These are phyloP conservation scores for Bellardia pandia DNA, from an alignment of 2,888 invertebrate species.

Conservation along the genomic window DNA sequence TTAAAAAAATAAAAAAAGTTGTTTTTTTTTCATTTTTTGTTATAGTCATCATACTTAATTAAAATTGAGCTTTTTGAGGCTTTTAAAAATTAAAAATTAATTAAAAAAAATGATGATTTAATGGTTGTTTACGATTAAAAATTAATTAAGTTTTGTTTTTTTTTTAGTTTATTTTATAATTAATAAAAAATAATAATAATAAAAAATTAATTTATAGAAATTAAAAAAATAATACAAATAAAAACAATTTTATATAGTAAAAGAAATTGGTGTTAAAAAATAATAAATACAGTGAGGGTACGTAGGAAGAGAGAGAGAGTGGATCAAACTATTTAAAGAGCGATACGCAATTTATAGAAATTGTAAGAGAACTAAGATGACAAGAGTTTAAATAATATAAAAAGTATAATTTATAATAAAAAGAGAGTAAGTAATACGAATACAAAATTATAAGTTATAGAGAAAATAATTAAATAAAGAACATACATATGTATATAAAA, in stretches of 20 bases:
- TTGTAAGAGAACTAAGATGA: constrained; percentile 23
- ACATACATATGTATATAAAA: neutral
- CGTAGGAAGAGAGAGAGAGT: constrained; percentile 7
- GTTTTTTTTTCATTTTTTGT: constrained; percentile 48
- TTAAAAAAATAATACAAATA: constrained; percentile 56
- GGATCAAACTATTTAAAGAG: neutral
- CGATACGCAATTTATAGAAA: neutral
- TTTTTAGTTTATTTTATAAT: constrained; percentile 41
- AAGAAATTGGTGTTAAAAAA: constrained; percentile 37
- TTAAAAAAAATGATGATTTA: constrained; percentile 56
- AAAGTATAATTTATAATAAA: constrained; percentile 47
- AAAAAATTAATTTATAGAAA: constrained; percentile 58
- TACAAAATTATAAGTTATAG: constrained; percentile 50
- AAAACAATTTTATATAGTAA: constrained; percentile 58
- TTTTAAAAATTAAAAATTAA: constrained; percentile 51
- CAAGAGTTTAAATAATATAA: constrained; percentile 51
- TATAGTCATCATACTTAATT: constrained; percentile 54
- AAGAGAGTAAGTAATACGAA: constrained; percentile 31
- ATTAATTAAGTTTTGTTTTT: constrained; percentile 59
- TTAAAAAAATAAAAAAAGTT: constrained; percentile 51
- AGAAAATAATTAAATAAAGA: constrained; percentile 48
- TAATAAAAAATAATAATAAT: constrained; percentile 41
- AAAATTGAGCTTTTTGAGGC: constrained; percentile 68
- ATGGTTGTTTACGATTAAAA: constrained; percentile 54
- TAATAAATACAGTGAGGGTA: constrained; percentile 46